Conservation (phyloP, 2,888 invertebrate genomes). For the Mythimna loreyi region DNA sequence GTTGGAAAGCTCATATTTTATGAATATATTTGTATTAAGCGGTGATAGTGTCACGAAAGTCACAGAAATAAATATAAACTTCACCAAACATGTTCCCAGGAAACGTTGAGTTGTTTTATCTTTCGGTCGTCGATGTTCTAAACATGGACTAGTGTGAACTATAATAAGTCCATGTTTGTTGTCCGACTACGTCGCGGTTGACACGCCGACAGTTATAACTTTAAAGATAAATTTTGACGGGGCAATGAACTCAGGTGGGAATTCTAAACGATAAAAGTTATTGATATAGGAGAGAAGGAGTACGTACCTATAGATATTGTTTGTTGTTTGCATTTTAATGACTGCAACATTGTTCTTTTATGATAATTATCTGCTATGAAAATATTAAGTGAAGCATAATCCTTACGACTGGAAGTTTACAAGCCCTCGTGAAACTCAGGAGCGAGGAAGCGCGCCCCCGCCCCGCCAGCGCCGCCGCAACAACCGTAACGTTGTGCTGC, state of each 20-base stretch:
- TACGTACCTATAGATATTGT: not conserved
- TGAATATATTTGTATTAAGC: not conserved
- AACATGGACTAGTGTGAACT: conserved; percentile 75
- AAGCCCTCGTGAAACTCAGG: conserved; percentile 15
- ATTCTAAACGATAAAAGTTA: conserved; percentile 43
- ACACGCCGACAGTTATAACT: conserved; percentile 80
- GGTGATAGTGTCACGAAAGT: too few relatives aligned
- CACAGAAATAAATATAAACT: conserved; percentile 33
- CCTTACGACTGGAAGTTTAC: conserved; percentile 21
- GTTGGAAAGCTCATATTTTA: not conserved
- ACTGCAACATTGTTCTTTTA: conserved; percentile 19
- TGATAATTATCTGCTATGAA: conserved; percentile 21
- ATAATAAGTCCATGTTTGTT: conserved; percentile 75
- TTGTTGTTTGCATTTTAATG: conserved; percentile 15
- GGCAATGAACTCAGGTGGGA: conserved; percentile 75
- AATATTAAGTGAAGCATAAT: conserved; percentile 23
- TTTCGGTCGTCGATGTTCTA: conserved; percentile 72
- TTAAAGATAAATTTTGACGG: conserved; percentile 72
- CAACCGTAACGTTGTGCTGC: conserved; percentile 51
- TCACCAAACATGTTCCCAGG: conserved; percentile 76
- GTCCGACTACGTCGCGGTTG: conserved; percentile 75
- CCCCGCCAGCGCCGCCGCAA: conserved; percentile 23
- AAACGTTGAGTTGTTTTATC: conserved; percentile 77
- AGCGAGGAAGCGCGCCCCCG: conserved; percentile 38
- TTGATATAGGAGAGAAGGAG: conserved; percentile 8